Conservation (phyloP, 2,113 vertebrate species). For the Ploceus nigricollis region DNA sequence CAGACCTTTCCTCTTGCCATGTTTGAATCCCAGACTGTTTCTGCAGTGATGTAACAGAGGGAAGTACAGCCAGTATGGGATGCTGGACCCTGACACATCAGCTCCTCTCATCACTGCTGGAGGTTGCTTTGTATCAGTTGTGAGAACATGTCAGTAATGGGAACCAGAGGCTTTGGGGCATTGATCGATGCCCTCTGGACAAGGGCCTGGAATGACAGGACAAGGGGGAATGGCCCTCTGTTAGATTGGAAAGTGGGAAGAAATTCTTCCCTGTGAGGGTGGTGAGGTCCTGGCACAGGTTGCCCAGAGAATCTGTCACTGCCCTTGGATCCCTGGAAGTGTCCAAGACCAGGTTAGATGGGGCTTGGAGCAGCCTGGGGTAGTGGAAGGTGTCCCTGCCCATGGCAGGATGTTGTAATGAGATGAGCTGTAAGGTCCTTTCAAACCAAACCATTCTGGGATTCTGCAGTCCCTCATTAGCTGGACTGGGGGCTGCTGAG, state of each 20-base stretch:
- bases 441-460: not conserved
- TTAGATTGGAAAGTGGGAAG: not conserved
- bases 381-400: not conserved
- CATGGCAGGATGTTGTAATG: not conserved
- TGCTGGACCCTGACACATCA: not conserved
- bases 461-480: not conserved
- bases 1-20: not conserved
- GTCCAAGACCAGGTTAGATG: rapidly evolving
- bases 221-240: too few species aligned
- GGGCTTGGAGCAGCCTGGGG: not conserved
- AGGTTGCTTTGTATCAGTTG: not conserved
- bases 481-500: not conserved
- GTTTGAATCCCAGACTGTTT: not conserved
- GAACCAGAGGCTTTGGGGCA: not conserved
- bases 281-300: not conserved
- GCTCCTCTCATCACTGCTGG: not conserved
- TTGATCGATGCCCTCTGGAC: not conserved
- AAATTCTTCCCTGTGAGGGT: not conserved
- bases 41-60: not conserved
- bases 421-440: not conserved
- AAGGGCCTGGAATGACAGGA: not conserved
- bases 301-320: not conserved
- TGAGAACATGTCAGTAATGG: not conserved
- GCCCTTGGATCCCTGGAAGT: not conserved
- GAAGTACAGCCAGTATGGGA: not conserved